Conservation (phyloP, 2,113 vertebrate species). For the Hippocampus abdominalis region DNA sequence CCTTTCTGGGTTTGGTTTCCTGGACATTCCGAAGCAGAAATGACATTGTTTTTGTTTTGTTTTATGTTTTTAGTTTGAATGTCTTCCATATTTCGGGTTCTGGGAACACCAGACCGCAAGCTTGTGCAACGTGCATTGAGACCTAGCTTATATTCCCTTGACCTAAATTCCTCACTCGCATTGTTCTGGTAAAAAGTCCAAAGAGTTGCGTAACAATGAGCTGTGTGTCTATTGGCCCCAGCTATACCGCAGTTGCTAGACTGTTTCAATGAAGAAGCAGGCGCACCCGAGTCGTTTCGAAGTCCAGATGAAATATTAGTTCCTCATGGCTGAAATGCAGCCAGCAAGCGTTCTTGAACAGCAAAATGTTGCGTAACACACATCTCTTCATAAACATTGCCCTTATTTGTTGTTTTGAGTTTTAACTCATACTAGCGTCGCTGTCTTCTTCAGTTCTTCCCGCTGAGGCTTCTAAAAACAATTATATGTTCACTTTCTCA, state of each 20-base stretch:
- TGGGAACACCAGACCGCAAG: conserved; percentile 55
- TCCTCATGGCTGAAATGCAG: background rate
- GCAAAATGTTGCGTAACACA: background rate
- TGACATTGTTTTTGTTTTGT: conserved; percentile 3
- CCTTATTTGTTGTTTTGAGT: no score
- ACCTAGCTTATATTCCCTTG: conserved; percentile 65
- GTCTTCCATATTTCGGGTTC: conserved; percentile 45
- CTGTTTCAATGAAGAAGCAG: conserved; percentile 33
- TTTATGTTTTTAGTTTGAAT: background rate
- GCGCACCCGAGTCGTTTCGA: background rate
- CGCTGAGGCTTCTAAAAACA: conserved; percentile 8
- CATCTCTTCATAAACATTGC: background rate
- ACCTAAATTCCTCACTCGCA: conserved; percentile 69
- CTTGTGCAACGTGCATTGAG: conserved; percentile 37
- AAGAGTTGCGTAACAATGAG: conserved; percentile 55
- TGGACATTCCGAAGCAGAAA: conserved; percentile 13
- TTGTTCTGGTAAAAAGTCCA: conserved; percentile 48
- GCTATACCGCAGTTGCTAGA: conserved; percentile 13
- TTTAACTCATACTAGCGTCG: background rate
- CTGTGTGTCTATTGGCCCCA: conserved; percentile 34
- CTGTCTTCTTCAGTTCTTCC: conserved; percentile 13
- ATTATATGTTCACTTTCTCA: background rate
- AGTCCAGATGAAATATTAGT: conserved; percentile 5
- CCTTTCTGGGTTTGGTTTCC: conserved; percentile 30
- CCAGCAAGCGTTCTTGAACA: background rate